Evolutionary conservation across 2,888 invertebrate genomes (phyloP).

Genomic region (Dasypogon diadema): DNA sequence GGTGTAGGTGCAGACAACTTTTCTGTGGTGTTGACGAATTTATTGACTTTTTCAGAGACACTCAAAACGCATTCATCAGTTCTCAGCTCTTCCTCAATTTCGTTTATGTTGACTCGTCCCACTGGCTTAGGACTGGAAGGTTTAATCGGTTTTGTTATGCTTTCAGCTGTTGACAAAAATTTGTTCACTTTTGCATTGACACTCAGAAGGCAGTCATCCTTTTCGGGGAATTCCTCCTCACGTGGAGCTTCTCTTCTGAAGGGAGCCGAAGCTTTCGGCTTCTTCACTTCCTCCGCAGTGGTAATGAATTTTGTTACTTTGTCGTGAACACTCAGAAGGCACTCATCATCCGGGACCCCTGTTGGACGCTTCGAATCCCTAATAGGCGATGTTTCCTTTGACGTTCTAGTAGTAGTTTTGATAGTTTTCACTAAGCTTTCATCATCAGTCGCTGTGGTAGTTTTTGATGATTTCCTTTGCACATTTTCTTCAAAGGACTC

Average conservation of each 20-base stretch:
- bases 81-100: conserved; percentile 72
- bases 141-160: conserved; percentile 68
- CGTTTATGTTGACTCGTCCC: conserved; percentile 71
- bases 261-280: conserved; percentile 65
- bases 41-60: conserved; percentile 76
- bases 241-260: conserved; percentile 62
- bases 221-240: conserved; percentile 57
- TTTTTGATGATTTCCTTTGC: conserved; percentile 56
- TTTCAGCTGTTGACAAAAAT: conserved; percentile 75
- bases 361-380: conserved; percentile 57
- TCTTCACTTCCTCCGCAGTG: conserved; percentile 69
- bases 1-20: conserved; percentile 68
- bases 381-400: conserved; percentile 15
- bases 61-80: conserved; percentile 74
- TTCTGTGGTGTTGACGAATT: conserved; percentile 75
- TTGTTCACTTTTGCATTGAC: conserved; percentile 77
- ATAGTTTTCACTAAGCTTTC: conserved; percentile 44
- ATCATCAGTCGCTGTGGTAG: conserved; percentile 57
- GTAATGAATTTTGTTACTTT: conserved; percentile 78
- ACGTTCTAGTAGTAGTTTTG: conserved; percentile 58
- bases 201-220: conserved; percentile 73
- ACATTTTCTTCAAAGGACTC: conserved; percentile 68
- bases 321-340: conserved; percentile 76
- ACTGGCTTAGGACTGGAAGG: conserved; percentile 60
- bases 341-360: conserved; percentile 74